These are phyloP conservation scores for Leptoclinus maculatus DNA, from an alignment of 2,797 vertebrate species.

Conservation along the genomic window DNA sequence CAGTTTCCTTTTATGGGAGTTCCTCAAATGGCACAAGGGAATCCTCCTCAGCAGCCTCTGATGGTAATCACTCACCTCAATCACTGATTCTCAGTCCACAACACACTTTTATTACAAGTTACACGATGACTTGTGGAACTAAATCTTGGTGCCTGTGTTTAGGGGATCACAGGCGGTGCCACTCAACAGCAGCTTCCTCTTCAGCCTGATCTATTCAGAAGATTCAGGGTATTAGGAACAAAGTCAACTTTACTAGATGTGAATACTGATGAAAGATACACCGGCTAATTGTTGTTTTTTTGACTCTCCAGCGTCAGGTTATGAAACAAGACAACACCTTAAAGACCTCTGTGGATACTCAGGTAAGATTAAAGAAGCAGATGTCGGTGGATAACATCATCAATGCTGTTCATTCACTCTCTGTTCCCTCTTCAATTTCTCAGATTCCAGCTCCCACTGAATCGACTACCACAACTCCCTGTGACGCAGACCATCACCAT, in stretches of 20 bases:
- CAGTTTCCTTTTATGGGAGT: slow-evolving; percentile 58
- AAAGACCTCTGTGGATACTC: slow-evolving; percentile 59
- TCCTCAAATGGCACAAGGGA: slow-evolving; percentile 68
- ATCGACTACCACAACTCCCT: slow-evolving; percentile 38
- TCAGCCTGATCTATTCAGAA: slow-evolving; percentile 55
- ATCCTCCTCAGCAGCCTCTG: slow-evolving; percentile 64
- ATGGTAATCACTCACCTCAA: slow-evolving; percentile 48
- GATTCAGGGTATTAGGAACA: slow-evolving; percentile 72
- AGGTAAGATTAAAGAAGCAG: slow-evolving; percentile 53
- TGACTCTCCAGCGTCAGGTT: slow-evolving; percentile 66
- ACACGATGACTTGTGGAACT: background rate
- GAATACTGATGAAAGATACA: background rate
- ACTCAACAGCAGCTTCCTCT: slow-evolving; percentile 60
- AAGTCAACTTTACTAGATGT: background rate
- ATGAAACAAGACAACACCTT: slow-evolving; percentile 37
- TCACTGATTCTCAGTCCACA: background rate
- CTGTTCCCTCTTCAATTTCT: slow-evolving; percentile 3
- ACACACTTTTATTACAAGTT: background rate
- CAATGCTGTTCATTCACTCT: background rate
- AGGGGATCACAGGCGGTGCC: slow-evolving; percentile 49
- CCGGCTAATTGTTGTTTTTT: slow-evolving; percentile 18
- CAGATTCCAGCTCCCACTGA: slow-evolving; percentile 70
- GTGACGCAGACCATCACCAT: slow-evolving; percentile 21
- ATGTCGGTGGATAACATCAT: background rate
- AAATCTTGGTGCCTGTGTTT: slow-evolving; percentile 8